Conservation (phyloP, 1,140 invertebrate genomes). For the Zaprionus lachaisei region DNA sequence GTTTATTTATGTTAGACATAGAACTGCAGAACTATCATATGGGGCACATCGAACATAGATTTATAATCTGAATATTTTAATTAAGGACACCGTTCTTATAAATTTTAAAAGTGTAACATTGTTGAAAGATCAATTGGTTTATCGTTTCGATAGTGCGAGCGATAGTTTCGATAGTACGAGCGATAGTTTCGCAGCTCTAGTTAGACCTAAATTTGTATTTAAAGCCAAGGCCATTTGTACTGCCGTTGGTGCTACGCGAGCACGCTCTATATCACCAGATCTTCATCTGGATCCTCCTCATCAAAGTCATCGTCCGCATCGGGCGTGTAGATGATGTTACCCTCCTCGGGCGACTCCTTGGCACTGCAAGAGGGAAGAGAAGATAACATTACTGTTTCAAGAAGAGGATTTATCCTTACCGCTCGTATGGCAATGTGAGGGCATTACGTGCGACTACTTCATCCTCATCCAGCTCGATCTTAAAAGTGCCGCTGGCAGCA, state of each 20-base stretch:
- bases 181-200: constrained; percentile 18
- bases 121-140: neutral
- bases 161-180: neutral
- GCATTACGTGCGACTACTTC: constrained; percentile 81
- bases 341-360: constrained; percentile 73
- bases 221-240: constrained; percentile 80
- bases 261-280: constrained; percentile 66
- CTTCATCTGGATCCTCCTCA: constrained; percentile 86
- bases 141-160: constrained; percentile 11
- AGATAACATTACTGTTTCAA: neutral
- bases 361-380: constrained; percentile 38
- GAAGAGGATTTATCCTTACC: constrained; percentile 34
- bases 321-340: constrained; percentile 86
- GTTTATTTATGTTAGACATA: constrained; percentile 27
- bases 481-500: constrained; percentile 71
- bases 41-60: neutral
- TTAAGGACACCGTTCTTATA: neutral
- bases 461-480: constrained; percentile 80
- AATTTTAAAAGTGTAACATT: neutral
- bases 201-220: constrained; percentile 64
- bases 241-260: constrained; percentile 55
- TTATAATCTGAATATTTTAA: neutral
- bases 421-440: constrained; percentile 82
- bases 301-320: constrained; percentile 86
- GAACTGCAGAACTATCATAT: constrained; percentile 1